Base-by-base conservation (phyloP, 2,113 vertebrate species). In the Callaeas wilsoni region DNA sequence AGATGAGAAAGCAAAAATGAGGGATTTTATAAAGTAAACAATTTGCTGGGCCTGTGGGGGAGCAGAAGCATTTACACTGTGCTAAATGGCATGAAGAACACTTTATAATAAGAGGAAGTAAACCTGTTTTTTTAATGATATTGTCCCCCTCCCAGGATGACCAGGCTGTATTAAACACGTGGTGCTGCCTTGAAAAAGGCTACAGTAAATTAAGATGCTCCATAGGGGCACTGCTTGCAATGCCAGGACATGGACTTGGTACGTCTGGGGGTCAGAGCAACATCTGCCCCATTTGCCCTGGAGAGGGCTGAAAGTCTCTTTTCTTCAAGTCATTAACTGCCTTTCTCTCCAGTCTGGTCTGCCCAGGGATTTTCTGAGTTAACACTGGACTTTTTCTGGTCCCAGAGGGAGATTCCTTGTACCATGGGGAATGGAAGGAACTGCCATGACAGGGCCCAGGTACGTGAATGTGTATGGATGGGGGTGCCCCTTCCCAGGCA, bases 401-500 rank as follows among this genome's bases (percentile, higher is more conserved):
- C 70, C n/a, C 60, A 74, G 35, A 12, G 30, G 12, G 63, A 90
- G 74, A 82, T 39, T 21, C 70, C 41, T 49, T 32, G 29, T 5
- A 1, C 46, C 41, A 14, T 0, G 23, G 56, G 29, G 29, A 37
- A 53, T 0, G 6, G 63, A 59, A 60, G 46, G 62, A 35, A 6
- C 20, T 75, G 13, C 32, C 15, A 0, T 20, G 53, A 6, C 32
- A 59, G 52, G 8, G 35, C 44, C 33, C 17, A 60, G 29, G 46
- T 3, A 12, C 12, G 5, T 17, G 37, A 14, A 16, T 4, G 5
- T 1, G 12, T 1, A 14, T 74, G 62, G 63, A 33, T 37, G 35
- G 46, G 49, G 39, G 13, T 42, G 44, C 59, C 26, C 71, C 9
- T 20, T n/a, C 6, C 41, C 30, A 4, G 0, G 8, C 0, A 25